phyloP scores from a whole-genome alignment of 2,888 invertebrate genomes.

The Osedax frankpressi region DNA sequence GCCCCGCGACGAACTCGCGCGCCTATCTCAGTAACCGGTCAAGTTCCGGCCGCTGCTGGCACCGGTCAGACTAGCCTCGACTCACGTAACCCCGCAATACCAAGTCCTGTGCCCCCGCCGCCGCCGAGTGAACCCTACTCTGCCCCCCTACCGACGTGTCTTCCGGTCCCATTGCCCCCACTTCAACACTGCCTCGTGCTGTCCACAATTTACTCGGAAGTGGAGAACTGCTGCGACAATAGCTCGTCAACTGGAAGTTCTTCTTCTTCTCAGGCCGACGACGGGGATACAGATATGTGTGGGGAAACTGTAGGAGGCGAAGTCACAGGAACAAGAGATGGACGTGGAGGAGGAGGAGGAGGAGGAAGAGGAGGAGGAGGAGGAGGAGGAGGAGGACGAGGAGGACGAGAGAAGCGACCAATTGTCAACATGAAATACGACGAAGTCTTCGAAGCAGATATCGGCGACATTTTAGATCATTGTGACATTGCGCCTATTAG shows the following conservation, averaged over 20 bases:
- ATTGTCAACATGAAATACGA: too few species aligned
- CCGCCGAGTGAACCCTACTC: too few species aligned
- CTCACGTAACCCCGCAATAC: too few species aligned
- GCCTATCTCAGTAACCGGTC: too few species aligned
- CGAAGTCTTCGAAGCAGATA: not conserved
- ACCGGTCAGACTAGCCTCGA: too few species aligned
- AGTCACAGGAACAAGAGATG: not conserved
- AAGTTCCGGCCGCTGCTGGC: too few species aligned
- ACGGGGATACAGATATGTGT: not conserved
- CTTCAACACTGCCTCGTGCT: not conserved
- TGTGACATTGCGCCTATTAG: not conserved
- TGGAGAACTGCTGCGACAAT: not conserved
- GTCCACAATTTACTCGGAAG: not conserved
- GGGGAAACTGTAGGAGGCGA: conserved; percentile 8
- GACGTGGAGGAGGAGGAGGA: conserved; percentile 5
- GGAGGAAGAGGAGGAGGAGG: conserved; percentile 13
- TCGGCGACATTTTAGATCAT: not conserved
- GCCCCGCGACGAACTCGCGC: too few species aligned
- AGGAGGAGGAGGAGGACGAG: not conserved
- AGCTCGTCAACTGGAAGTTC: not conserved
- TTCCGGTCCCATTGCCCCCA: not conserved
- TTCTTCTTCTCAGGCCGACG: not conserved
- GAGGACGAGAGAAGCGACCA: conserved; percentile 14
- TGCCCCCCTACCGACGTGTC: not conserved
- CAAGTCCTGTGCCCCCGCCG: not conserved